Evolutionary conservation across 2,113 vertebrate genomes (phyloP), one percentile per base, ranked within the genome.

Genomic region (Notothenia rossii): DNA sequence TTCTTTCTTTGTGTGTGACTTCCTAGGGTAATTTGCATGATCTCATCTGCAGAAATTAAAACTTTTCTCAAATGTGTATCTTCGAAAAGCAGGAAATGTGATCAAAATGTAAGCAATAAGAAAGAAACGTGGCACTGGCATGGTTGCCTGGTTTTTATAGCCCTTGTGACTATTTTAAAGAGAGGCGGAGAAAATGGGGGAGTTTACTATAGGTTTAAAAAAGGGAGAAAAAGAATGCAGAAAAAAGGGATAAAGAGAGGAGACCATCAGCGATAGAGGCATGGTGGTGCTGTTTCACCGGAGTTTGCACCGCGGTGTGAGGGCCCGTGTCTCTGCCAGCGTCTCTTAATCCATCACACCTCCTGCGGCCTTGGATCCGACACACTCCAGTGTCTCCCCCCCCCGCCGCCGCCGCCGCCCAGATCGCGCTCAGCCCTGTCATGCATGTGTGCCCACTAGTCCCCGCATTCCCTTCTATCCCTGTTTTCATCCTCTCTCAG

Each of bases 311-410:
- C 82, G 75, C 45, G 65, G 80, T 91, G 68, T 58, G 73, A 86
- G 84, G 87, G 72, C 76, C 81, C 78, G 65, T 78, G 78, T 86
- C 73, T 85, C 60, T 61, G 78, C 67, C 55, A 48, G 60, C 55
- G 64, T 63, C 77, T 90, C 84, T 88, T 91, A 91, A 93, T 91
- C 86, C 88, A 93, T 90, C 87, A 87, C 79, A 81, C 87, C 82
- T 86, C 72, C 84, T 11, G 84, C n/a, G 49, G 82, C 87, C 87
- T 72, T 75, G 84, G 79, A 83, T 87, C 87, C 48, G 84, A 93
- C 84, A 89, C 87, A 86, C 85, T 84, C 76, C 88, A 79, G 80
- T 9, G 40, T 75, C 70, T 67, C 43, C 58, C 62, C 59, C 14
- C 14, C 77, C 71, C 14, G 18, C 81, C 22, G 46, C 73, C 0